phyloP scores from a whole-genome alignment of 2,113 vertebrate species.

The Eudorcas thomsonii region DNA sequence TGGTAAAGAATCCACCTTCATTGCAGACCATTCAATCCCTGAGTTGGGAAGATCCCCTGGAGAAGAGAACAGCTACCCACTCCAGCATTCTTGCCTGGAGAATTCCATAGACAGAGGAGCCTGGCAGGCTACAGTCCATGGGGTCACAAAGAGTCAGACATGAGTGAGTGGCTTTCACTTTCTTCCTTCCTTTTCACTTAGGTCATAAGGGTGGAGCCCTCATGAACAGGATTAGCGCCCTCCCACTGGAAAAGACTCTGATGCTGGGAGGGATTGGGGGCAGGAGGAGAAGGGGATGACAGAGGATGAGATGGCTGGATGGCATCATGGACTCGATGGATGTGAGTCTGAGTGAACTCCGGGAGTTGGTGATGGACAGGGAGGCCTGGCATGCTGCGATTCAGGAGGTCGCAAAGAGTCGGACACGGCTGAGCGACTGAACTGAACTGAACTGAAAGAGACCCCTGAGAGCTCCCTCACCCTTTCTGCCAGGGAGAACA shows the following conservation, averaged over 20 bases:
- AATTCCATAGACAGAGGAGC: not conserved
- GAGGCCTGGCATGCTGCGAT: too few relatives aligned
- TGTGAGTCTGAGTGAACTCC: too few relatives aligned
- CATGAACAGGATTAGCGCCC: not conserved
- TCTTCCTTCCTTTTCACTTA: not conserved
- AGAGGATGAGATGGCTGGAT: too few relatives aligned
- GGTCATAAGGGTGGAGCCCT: not conserved
- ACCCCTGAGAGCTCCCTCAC: not conserved
- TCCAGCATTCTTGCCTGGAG: not conserved
- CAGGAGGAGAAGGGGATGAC: too few relatives aligned
- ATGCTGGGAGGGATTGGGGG: too few relatives aligned
- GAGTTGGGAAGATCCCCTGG: not conserved
- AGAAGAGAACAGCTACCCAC: not conserved
- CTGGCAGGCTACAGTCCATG: not conserved
- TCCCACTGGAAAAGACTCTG: too few relatives aligned
- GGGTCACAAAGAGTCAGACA: not conserved
- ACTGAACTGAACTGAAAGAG: too few relatives aligned
- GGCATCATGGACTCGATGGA: too few relatives aligned
- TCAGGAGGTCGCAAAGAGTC: too few relatives aligned
- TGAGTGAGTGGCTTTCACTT: not conserved
- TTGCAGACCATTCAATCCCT: not conserved
- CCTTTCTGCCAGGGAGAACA: not conserved
- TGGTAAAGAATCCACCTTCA: not conserved
- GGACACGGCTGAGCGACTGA: too few relatives aligned
- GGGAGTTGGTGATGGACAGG: too few relatives aligned